A percentile compares a stretch with the other conserved stretches of the same genome.
Conservation (phyloP, 2,797 vertebrate species). For the Helicolenus hilgendorfi region DNA sequence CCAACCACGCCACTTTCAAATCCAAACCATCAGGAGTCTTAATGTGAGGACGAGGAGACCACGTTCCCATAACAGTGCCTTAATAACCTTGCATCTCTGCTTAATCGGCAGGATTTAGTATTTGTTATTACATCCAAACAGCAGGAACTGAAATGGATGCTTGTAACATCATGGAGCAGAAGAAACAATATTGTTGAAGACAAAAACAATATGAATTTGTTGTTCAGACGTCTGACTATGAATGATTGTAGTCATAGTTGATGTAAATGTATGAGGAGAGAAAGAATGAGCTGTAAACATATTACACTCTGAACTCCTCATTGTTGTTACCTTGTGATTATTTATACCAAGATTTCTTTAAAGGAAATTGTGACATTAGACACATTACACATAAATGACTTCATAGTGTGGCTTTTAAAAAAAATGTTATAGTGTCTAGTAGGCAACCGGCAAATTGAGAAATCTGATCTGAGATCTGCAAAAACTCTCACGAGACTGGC, state of each 20-base stretch:
- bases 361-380: slow-evolving; percentile 3
- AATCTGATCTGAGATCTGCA: too few relatives aligned
- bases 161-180: background rate
- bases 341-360: slow-evolving; percentile 38
- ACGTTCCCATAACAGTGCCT: slow-evolving; percentile 73
- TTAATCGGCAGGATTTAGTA: slow-evolving; percentile 43
- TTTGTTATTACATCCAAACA: slow-evolving; percentile 39
- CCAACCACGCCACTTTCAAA: slow-evolving; percentile 21
- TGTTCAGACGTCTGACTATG: slow-evolving; percentile 9
- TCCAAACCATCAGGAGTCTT: slow-evolving; percentile 36
- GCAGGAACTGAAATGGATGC: slow-evolving; percentile 47
- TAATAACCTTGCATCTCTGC: slow-evolving; percentile 57
- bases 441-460: too few relatives aligned
- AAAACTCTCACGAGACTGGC: too few relatives aligned
- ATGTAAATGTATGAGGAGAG: background rate
- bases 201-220: background rate
- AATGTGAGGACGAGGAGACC: slow-evolving; percentile 22
- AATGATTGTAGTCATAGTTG: background rate
- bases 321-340: slow-evolving; percentile 26
- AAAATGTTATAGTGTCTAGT: too few relatives aligned
- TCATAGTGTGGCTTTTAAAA: too few relatives aligned
- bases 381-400: background rate
- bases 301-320: background rate
- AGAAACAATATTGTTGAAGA: background rate
- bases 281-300: background rate